Evolutionary conservation across 1,140 invertebrate species (phyloP).

Genomic region (Brachionus sp.): DNA sequence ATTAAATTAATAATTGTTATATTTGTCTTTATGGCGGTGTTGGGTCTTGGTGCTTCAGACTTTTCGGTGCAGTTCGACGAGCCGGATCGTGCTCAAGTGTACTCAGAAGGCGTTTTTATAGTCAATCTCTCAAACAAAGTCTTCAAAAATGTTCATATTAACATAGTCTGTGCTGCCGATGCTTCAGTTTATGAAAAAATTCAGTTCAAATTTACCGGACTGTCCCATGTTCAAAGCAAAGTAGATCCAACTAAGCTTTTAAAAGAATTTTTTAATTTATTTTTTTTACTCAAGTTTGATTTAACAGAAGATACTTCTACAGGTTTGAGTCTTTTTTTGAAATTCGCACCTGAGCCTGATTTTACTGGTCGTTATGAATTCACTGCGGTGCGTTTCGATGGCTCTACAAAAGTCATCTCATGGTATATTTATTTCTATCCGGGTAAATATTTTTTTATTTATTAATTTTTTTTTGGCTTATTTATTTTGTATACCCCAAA

Average conservation of each 20-base stretch:
- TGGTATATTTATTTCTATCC: conserved; percentile 45
- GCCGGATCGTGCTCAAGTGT: neutral
- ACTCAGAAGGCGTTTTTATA: neutral
- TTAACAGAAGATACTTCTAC: neutral
- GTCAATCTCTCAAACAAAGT: neutral
- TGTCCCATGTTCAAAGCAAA: neutral
- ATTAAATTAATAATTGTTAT: neutral
- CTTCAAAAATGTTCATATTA: neutral
- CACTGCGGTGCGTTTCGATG: neutral
- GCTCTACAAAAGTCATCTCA: neutral
- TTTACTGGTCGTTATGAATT: conserved; percentile 5
- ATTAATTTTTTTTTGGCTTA: too few species aligned
- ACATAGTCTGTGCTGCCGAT: neutral
- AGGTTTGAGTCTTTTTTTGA: neutral
- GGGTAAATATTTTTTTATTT: neutral
- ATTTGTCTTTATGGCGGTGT: neutral
- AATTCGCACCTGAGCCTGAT: neutral
- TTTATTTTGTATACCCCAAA: too few species aligned
- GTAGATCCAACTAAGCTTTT: neutral
- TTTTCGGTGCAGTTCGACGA: neutral
- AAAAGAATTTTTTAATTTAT: too few species aligned
- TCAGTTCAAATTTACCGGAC: neutral
- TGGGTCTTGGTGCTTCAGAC: neutral
- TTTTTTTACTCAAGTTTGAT: neutral
- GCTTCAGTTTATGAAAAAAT: neutral